Evolutionary conservation across 53 echinoderm and acorn worm genomes (phyloP), one percentile per base, ranked within the genome.

Genomic region (Antedon mediterranea): DNA sequence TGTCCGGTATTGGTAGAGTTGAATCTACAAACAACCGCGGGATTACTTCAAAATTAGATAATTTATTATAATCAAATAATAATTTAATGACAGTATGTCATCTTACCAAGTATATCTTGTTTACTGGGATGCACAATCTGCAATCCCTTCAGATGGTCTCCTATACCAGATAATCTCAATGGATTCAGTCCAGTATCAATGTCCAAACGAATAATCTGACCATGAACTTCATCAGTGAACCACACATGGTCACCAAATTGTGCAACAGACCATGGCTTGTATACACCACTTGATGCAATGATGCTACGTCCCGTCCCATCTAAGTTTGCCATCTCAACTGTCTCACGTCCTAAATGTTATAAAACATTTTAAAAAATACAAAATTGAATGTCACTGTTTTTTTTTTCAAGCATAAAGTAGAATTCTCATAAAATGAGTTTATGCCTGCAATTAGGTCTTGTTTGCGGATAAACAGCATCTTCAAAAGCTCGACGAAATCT

Each of bases 231-330:
- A 34, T 98, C 92, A 18, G 92, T 90, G 30, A 81, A 90, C 98
- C 92, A 98, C 32, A 92, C 73, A 23, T 83, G 82, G 71, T 82
- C 78, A 0, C 82, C 80, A 29, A 85, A 92, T 70, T 89, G 86
- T 3, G 90, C 88, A 41, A 98, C 76, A 23, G 88, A 85, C 81
- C 84, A 86, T 0, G 98, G 98, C 32, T 89, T 98, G 3, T 85
- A 71, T 0, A 83, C 42, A 4, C 44, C n/a, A 34, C 43, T 76
- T 34, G 43, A 37, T 0, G 86, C 73, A 31, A 91, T 32, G 0
- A 88, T 43, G 7, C 71, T 14, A 6, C 88, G 81, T 0, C 72
- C 88, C 1, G 85, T 83, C 0, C 91, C 91, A 29, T 91, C 91
- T 9, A 91, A 71, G 34, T 88, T 86, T 2, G 88, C 72, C 18